Evolutionary conservation across 2,113 vertebrate genomes (phyloP).

Genomic region (Sander lucioperca): DNA sequence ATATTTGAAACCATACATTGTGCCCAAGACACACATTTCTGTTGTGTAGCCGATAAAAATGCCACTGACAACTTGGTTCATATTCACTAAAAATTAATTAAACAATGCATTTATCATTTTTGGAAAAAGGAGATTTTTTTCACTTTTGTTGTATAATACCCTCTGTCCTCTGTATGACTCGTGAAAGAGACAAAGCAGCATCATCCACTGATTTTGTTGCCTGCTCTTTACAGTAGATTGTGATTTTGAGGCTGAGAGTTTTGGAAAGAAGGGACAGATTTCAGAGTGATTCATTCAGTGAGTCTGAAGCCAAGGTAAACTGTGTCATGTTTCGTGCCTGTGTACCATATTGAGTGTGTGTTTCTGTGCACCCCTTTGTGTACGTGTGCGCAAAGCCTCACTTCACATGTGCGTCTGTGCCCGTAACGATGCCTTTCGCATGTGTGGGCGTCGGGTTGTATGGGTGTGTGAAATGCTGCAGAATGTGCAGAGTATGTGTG

Average conservation of each 20-base stretch:
- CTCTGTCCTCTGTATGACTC: constrained; percentile 22
- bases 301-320: constrained; percentile 67
- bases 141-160: neutral
- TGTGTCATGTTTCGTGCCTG: constrained; percentile 53
- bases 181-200: constrained; percentile 17
- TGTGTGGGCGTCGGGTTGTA: constrained; percentile 36
- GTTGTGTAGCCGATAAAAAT: neutral
- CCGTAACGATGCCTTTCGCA: constrained; percentile 2
- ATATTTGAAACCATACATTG: constrained; percentile 10
- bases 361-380: neutral
- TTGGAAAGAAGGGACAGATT: constrained; percentile 70
- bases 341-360: neutral
- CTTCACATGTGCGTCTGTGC: constrained; percentile 27
- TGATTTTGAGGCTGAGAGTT: constrained; percentile 60
- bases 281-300: constrained; percentile 68
- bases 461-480: constrained; percentile 45
- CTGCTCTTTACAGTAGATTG: constrained; percentile 42
- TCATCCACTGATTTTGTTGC: constrained; percentile 22
- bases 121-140: neutral
- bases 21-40: neutral
- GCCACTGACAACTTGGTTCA: neutral
- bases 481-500: constrained; percentile 39
- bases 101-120: neutral
- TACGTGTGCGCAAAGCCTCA: constrained; percentile 14
- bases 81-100: neutral